Conservation (phyloP, 1,140 invertebrate genomes). For the Meteorus sp. region DNA sequence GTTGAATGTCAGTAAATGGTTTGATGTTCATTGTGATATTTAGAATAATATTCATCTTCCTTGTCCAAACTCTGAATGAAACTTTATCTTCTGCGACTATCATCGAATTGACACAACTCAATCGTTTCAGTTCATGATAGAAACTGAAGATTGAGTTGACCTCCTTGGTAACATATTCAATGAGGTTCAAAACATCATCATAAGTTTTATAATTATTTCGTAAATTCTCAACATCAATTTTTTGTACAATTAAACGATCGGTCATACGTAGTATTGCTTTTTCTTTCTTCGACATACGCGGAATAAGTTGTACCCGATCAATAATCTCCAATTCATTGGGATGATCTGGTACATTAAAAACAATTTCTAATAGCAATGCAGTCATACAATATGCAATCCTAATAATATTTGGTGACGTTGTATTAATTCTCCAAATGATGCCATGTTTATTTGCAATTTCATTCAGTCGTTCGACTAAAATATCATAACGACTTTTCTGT, state of each 20-base stretch:
- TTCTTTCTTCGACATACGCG: not conserved
- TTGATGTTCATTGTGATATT: conserved; percentile 1
- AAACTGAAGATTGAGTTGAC: conserved; percentile 16
- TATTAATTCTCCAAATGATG: not conserved
- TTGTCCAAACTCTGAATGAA: not conserved
- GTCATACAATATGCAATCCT: conserved; percentile 8
- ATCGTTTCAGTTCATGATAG: conserved; percentile 7
- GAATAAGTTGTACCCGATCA: not conserved
- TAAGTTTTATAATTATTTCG: not conserved
- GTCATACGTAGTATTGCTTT: not conserved
- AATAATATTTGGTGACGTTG: not conserved
- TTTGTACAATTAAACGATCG: conserved; percentile 1
- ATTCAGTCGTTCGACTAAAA: not conserved
- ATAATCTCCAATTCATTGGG: not conserved
- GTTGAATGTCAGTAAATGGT: not conserved
- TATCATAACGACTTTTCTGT: not conserved
- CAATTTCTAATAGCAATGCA: not conserved
- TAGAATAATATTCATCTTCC: conserved; percentile 5
- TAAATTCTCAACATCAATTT: conserved; percentile 3
- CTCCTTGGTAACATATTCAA: conserved; percentile 4
- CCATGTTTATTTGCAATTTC: not conserved
- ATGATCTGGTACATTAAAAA: not conserved
- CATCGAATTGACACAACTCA: not conserved
- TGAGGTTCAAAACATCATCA: conserved; percentile 9
- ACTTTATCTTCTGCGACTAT: conserved; percentile 4